phyloP scores from a whole-genome alignment of 2,888 invertebrate genomes.

The Gasteruption jaculator region DNA sequence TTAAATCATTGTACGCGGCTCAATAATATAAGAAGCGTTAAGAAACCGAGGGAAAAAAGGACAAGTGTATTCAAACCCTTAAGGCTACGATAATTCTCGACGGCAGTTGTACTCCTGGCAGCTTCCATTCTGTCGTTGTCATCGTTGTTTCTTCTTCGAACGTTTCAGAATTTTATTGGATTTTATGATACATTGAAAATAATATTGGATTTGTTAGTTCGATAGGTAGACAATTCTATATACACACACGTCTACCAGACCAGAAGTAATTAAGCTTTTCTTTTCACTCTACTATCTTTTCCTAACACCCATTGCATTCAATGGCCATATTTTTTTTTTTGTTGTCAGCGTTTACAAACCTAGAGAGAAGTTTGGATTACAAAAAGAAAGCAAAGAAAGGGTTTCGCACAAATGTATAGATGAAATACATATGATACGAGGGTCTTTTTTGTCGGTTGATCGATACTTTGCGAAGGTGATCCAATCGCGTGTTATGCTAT shows the following conservation, averaged over 20 bases:
- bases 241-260: slow-evolving; percentile 46
- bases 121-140: neutral
- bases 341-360: neutral
- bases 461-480: neutral
- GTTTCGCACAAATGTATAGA: no score
- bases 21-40: slow-evolving; percentile 27
- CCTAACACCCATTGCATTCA: neutral
- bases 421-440: neutral
- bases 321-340: neutral
- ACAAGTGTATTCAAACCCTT: slow-evolving; percentile 18
- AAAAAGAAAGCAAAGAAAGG: no score
- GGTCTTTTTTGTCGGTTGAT: neutral
- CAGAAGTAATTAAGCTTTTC: slow-evolving; percentile 46
- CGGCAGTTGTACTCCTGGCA: slow-evolving; percentile 18
- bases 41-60: no score
- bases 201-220: no score
- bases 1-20: slow-evolving; percentile 29
- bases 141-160: no score
- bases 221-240: no score
- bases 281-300: no score
- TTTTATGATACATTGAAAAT: no score
- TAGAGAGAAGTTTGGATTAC: no score
- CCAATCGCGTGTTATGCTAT: slow-evolving; percentile 20
- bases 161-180: no score
- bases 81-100: slow-evolving; percentile 26